Conservation (phyloP, 2,113 vertebrate species). For the Terrapene triunguis region DNA sequence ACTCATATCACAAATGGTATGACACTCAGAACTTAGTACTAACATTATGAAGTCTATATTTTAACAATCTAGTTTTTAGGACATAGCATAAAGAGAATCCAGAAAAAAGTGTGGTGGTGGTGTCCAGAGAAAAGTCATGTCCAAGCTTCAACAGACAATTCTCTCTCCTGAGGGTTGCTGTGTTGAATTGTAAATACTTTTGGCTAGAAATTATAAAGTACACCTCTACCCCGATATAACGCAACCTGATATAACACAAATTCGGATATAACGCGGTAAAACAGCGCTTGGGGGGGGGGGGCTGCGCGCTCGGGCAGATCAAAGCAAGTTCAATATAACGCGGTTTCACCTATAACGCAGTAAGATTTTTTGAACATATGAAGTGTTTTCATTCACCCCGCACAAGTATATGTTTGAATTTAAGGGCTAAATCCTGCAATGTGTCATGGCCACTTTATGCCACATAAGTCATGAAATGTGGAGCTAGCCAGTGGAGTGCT, state of each 20-base stretch:
- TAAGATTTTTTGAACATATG: neutral
- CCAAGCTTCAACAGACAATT: neutral
- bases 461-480: neutral
- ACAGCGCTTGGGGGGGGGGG: too few species aligned
- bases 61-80: neutral
- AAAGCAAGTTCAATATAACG: too few species aligned
- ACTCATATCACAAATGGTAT: fast-evolving
- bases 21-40: fast-evolving
- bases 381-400: neutral
- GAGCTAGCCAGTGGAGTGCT: neutral
- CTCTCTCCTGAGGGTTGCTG: neutral
- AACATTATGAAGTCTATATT: neutral
- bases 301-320: too few species aligned
- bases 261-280: too few species aligned
- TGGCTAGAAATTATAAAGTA: neutral
- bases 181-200: fast-evolving
- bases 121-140: neutral
- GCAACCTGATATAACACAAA: too few species aligned
- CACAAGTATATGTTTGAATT: neutral
- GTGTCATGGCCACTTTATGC: neutral
- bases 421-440: fast-evolving
- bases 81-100: neutral
- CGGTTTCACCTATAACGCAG: too few species aligned
- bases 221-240: too few species aligned
- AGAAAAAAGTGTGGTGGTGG: too few species aligned